Evolutionary conservation across 37 sponge, comb jelly and placozoan genomes (phyloP).

Genomic region (Aplysina aerophoba): DNA sequence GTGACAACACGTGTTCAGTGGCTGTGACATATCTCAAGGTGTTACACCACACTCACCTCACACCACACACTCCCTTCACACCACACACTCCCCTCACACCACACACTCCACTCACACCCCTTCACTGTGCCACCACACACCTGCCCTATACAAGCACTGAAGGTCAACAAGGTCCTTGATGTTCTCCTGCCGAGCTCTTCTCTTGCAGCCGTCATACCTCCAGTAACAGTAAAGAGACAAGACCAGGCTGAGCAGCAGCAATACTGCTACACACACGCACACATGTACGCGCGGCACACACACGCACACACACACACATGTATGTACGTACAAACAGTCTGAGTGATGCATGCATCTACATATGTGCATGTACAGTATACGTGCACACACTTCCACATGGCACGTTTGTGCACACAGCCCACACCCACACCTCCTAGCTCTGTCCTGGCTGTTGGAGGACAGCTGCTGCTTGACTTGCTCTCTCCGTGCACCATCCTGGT

Average conservation of each 20-base stretch:
- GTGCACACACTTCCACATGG: too few relatives aligned
- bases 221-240: background rate
- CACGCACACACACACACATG: background rate
- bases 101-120: constrained; percentile 42
- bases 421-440: constrained; percentile 6
- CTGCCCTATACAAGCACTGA: constrained; percentile 69
- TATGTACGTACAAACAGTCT: background rate
- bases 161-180: constrained; percentile 62
- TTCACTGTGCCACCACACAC: constrained; percentile 65
- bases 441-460: constrained; percentile 12
- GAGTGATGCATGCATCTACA: too few relatives aligned
- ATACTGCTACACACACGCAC: background rate
- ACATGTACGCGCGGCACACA: background rate
- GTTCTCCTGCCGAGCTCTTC: constrained; percentile 62
- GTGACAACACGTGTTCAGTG: too few relatives aligned
- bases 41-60: too few relatives aligned
- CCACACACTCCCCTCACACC: constrained; percentile 22
- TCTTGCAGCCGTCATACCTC: constrained; percentile 66
- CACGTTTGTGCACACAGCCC: too few relatives aligned
- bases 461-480: constrained; percentile 43
- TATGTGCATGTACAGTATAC: too few relatives aligned
- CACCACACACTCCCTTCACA: too few relatives aligned
- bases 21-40: too few relatives aligned
- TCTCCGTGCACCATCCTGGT: constrained; percentile 71
- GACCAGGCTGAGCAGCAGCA: too few relatives aligned